A percentile compares a stretch with the other conserved stretches of the same genome.
These are phyloP conservation scores for Eugnorisma glareosa DNA, from an alignment of 2,888 invertebrate genomes.

Conservation along the genomic window DNA sequence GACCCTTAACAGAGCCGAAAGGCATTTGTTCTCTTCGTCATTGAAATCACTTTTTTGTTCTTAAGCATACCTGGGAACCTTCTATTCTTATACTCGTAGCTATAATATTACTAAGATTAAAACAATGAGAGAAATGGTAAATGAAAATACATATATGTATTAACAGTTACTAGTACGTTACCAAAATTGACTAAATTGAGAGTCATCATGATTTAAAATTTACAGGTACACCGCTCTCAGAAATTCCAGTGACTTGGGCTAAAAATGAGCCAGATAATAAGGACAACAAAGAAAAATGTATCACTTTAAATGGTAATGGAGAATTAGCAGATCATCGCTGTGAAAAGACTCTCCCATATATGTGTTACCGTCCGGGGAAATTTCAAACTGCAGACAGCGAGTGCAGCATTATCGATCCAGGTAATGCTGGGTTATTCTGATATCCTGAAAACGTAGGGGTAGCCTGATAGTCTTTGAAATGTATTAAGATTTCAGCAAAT, in stretches of 20 bases:
- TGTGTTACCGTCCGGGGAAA: conserved; percentile 53
- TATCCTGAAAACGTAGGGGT: neutral
- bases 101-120: neutral
- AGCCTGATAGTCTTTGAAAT: neutral
- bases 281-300: conserved; percentile 57
- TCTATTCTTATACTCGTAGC: too few species aligned
- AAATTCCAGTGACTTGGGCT: conserved; percentile 56
- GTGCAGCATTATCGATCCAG: conserved; percentile 61
- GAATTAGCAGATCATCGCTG: conserved; percentile 52
- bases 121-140: too few species aligned
- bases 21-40: too few species aligned
- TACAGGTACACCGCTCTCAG: conserved; percentile 56
- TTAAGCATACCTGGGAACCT: too few species aligned
- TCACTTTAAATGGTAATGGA: conserved; percentile 52
- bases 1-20: too few species aligned
- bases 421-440: neutral
- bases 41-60: too few species aligned
- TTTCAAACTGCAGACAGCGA: conserved; percentile 5
- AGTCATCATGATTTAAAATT: neutral
- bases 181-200: neutral
- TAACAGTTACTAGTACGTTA: too few species aligned
- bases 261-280: conserved; percentile 59
- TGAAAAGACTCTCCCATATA: conserved; percentile 45
- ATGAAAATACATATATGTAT: too few species aligned
- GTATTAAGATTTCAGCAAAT: neutral